Conservation (phyloP, 2,888 invertebrate species). For the Stomorhina lunata region DNA sequence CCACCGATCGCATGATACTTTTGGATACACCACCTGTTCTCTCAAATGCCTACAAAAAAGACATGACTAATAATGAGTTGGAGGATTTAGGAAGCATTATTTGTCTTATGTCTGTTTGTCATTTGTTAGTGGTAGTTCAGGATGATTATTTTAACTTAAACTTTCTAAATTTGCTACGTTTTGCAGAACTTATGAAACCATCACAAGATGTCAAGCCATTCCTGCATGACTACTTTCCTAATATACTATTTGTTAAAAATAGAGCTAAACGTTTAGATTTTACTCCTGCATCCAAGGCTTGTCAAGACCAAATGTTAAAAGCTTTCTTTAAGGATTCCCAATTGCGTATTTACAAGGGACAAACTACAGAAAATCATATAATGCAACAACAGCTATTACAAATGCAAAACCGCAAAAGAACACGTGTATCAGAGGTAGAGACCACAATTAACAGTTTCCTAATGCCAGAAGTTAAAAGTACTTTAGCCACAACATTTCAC, state of each 20-base stretch:
- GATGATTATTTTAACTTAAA: constrained; percentile 95
- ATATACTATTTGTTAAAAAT: constrained; percentile 91
- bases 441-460: constrained; percentile 70
- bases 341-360: constrained; percentile 71
- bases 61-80: constrained; percentile 84
- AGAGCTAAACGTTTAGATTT: constrained; percentile 88
- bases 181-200: constrained; percentile 79
- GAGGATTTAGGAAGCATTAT: constrained; percentile 90
- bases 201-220: constrained; percentile 79
- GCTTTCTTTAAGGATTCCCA: constrained; percentile 73
- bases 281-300: constrained; percentile 80
- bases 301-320: constrained; percentile 71
- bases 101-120: constrained; percentile 93
- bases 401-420: constrained; percentile 68
- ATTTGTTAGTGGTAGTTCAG: constrained; percentile 92
- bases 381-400: constrained; percentile 48
- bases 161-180: constrained; percentile 83
- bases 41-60: constrained; percentile 83
- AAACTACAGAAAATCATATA: constrained; percentile 65
- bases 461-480: constrained; percentile 71
- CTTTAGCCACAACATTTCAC: constrained; percentile 67
- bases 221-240: constrained; percentile 87
- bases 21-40: constrained; percentile 92
- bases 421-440: constrained; percentile 66
- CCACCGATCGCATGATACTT: constrained; percentile 88